Evolutionary conservation across 2,113 vertebrate species (phyloP).

Genomic region (Ramphastos sulfuratus): DNA sequence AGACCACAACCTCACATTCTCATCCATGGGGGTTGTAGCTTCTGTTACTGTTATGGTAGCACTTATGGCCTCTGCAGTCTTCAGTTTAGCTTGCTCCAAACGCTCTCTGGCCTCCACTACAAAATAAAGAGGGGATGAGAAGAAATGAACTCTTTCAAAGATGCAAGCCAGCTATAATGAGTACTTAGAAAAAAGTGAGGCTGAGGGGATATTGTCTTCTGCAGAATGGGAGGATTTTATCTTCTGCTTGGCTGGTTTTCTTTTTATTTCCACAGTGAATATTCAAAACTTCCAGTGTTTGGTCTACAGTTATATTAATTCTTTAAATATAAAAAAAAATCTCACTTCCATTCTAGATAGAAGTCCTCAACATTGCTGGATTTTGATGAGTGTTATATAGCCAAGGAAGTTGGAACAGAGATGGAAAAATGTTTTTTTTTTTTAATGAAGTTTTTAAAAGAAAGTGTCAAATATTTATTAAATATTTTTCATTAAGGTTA

Average conservation of each 20-base stretch:
- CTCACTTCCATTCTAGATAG: too few relatives aligned
- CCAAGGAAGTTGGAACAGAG: background rate
- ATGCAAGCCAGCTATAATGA: background rate
- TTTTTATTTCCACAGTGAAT: background rate
- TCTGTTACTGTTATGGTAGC: slow-evolving; percentile 77
- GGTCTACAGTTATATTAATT: background rate
- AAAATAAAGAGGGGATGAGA: background rate
- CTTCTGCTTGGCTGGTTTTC: background rate
- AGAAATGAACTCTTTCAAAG: background rate
- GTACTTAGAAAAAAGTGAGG: background rate
- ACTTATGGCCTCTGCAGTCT: slow-evolving; percentile 79
- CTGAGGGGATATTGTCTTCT: background rate
- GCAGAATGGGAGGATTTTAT: background rate
- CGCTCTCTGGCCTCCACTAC: slow-evolving; percentile 79
- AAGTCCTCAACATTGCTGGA: background rate
- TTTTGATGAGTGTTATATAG: background rate
- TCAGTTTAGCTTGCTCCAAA: slow-evolving; percentile 79
- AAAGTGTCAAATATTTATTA: background rate
- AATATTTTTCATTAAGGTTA: background rate
- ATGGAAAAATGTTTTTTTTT: background rate
- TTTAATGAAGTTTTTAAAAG: background rate
- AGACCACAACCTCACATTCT: slow-evolving; percentile 83
- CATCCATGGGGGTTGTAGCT: slow-evolving; percentile 79
- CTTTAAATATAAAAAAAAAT: too few relatives aligned
- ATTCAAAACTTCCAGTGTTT: background rate